Conservation (phyloP, 2,888 invertebrate species). For the Margaritifera margaritifera region DNA sequence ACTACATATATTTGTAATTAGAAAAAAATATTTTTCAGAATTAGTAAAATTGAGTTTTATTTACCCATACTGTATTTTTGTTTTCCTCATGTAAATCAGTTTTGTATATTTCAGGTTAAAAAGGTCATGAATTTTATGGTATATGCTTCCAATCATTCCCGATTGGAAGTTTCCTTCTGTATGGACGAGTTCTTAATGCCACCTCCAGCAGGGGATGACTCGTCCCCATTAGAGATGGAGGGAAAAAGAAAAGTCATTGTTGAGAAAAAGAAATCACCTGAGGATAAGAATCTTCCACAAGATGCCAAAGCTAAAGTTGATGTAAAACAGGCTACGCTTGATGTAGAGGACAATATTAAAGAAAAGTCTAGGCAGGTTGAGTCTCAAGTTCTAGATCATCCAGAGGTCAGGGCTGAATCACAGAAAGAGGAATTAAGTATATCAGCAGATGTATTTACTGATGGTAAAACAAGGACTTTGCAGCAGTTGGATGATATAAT, state of each 20-base stretch:
- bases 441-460: no score
- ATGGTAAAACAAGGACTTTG: no score
- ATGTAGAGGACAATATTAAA: background rate
- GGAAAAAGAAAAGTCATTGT: slow-evolving; percentile 5
- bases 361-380: no score
- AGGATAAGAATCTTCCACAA: slow-evolving; percentile 5
- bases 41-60: no score
- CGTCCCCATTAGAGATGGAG: background rate
- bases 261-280: slow-evolving; percentile 8
- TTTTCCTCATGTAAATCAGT: no score
- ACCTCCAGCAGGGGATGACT: slow-evolving; percentile 72
- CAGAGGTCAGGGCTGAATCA: no score
- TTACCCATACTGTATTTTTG: no score
- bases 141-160: slow-evolving; percentile 91
- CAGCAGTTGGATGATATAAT: no score
- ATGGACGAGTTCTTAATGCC: slow-evolving; percentile 90
- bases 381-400: no score
- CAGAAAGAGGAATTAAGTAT: no score
- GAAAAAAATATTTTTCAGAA: no score
- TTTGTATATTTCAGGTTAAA: slow-evolving; percentile 79
- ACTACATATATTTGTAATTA: no score
- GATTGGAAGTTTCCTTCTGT: slow-evolving; percentile 91
- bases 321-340: slow-evolving; percentile 2
- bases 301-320: slow-evolving; percentile 4
- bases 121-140: slow-evolving; percentile 87